Percentiles rank a stretch among this genome's conserved stretches.
Evolutionary conservation across 1,140 invertebrate genomes (phyloP).

Genomic region (Drosophila truncata): DNA sequence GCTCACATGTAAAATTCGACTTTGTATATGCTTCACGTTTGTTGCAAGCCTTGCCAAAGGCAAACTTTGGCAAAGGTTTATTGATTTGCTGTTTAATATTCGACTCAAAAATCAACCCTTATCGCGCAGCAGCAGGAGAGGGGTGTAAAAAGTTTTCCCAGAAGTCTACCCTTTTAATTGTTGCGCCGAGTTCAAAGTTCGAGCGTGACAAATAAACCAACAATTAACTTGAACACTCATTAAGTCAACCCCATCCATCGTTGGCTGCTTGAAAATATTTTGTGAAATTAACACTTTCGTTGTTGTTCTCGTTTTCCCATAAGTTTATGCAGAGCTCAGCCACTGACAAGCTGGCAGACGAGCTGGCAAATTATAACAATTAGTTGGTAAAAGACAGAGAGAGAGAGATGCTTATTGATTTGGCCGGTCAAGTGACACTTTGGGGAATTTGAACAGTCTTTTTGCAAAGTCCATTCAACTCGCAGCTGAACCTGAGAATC

Average conservation of each 20-base stretch:
- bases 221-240: constrained; percentile 74
- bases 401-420: constrained; percentile 61
- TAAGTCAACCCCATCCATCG: constrained; percentile 48
- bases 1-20: constrained; percentile 9
- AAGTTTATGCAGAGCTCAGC: constrained; percentile 33
- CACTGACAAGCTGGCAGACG: constrained; percentile 14
- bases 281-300: constrained; percentile 77
- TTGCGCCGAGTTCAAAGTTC: constrained; percentile 74
- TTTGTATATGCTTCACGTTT: constrained; percentile 12
- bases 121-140: not conserved
- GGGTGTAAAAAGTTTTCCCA: constrained; percentile 11
- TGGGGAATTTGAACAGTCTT: constrained; percentile 58
- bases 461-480: constrained; percentile 42
- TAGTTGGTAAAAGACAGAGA: constrained; percentile 55
- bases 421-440: constrained; percentile 66
- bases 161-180: constrained; percentile 50
- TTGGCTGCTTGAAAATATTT: constrained; percentile 39
- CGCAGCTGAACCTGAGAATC: constrained; percentile 7
- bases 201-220: constrained; percentile 78
- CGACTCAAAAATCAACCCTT: constrained; percentile 25
- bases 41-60: constrained; percentile 12
- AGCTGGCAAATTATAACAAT: constrained; percentile 72
- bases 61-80: constrained; percentile 11
- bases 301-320: constrained; percentile 39
- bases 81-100: constrained; percentile 39